Percentiles rank a stretch among this genome's conserved stretches.
Conservation (phyloP, 2,888 invertebrate genomes). For the Trachelus stipa region DNA sequence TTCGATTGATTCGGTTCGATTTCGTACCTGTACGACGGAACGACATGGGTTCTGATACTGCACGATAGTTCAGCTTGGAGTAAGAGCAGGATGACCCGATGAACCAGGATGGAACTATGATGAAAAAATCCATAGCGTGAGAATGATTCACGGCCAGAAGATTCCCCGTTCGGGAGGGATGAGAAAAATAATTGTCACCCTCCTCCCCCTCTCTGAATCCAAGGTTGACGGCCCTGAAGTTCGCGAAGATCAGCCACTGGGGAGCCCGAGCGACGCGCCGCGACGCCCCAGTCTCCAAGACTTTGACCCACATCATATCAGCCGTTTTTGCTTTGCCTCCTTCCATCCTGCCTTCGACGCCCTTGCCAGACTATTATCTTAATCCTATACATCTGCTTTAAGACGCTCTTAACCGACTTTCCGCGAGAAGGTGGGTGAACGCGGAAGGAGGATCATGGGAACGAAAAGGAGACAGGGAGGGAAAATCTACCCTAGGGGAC, state of each 20-base stretch:
- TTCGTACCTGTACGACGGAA: not conserved
- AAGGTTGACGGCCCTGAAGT: slow-evolving; percentile 5
- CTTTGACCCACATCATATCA: slow-evolving; percentile 64
- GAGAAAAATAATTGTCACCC: not conserved
- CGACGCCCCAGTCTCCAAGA: slow-evolving; percentile 62
- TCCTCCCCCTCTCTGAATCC: not conserved
- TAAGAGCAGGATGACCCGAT: not conserved
- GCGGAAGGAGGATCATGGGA: not conserved
- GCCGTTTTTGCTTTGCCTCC: slow-evolving; percentile 60
- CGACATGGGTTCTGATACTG: not conserved
- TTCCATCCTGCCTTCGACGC: slow-evolving; percentile 50
- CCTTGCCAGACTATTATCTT: slow-evolving; percentile 63
- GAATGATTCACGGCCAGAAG: not conserved
- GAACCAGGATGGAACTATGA: not conserved
- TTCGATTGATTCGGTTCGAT: not conserved
- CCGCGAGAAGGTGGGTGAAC: not conserved
- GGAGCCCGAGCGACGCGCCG: slow-evolving; percentile 55
- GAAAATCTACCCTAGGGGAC: not conserved
- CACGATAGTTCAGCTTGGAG: not conserved
- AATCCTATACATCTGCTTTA: slow-evolving; percentile 65
- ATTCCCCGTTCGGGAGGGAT: not conserved
- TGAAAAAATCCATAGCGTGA: not conserved
- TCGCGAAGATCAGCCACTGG: slow-evolving; percentile 29
- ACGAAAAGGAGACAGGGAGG: not conserved
- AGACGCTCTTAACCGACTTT: slow-evolving; percentile 40